phyloP scores from a whole-genome alignment of 1,140 invertebrate genomes.

The Magallana angulata region DNA sequence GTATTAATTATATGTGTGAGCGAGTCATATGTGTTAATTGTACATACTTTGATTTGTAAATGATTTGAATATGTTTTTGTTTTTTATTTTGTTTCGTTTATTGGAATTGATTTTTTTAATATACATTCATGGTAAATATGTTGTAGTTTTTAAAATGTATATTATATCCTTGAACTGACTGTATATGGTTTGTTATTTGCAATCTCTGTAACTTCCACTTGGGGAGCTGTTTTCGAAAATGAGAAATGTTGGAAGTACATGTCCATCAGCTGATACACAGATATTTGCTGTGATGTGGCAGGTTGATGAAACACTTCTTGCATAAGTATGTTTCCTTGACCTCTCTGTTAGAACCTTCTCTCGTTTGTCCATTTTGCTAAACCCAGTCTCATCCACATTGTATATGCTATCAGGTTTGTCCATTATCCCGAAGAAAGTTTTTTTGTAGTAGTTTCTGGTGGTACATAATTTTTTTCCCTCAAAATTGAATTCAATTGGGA shows the following conservation, averaged over 20 bases:
- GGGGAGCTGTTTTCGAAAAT: not conserved
- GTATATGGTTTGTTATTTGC: not conserved
- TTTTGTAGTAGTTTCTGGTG: too few relatives aligned
- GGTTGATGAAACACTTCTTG: not conserved
- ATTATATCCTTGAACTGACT: not conserved
- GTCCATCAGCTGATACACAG: not conserved
- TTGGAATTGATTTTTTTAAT: not conserved
- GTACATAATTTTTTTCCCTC: too few relatives aligned
- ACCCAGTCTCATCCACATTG: not conserved
- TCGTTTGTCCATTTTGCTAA: not conserved
- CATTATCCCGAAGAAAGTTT: not conserved
- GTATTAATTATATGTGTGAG: not conserved
- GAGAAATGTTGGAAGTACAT: not conserved
- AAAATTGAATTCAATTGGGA: too few relatives aligned
- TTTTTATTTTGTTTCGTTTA: not conserved
- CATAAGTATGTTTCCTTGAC: not conserved
- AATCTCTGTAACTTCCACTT: not conserved
- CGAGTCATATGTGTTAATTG: not conserved
- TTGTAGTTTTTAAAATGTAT: not conserved
- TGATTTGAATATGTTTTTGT: not conserved
- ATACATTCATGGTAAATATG: not conserved
- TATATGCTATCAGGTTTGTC: not conserved
- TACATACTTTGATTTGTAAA: not conserved
- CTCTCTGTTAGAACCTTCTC: not conserved
- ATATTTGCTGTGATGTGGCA: not conserved